Base-by-base conservation (phyloP, 2,797 vertebrate species). In the Clamator glandarius region DNA sequence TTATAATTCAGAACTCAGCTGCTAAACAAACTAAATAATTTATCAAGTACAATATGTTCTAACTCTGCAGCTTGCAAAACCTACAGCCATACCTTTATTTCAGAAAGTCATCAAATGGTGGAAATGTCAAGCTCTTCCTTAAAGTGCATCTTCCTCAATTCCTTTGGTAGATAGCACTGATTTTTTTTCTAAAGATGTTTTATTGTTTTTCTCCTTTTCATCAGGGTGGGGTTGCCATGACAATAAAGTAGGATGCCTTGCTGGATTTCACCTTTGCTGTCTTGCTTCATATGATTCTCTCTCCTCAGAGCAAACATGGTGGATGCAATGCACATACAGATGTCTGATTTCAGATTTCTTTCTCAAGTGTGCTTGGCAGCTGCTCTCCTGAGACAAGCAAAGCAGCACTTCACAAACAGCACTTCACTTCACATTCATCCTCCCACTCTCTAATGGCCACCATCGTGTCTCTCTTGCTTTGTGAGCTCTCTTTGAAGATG, bases 1-100 rank as follows among this genome's bases (percentile, higher is more conserved):
- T 97, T 96, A 97, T 93, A 96, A 98, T 98, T 98, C 98, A 97
- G 97, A 97, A 97, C 97, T 97, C 90, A 97, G 95, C 97, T 97
- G 97, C 97, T 96, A 97, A 98, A 97, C 58, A 96, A 97, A 92
- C 90, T 98, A 98, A 99, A 99, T 99, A 98, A 99, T 99, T 99
- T 97, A 99, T 97, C 96, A 97, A 97, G 97, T 98, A 98, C 97
- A 98, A 97, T 98, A 97, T 98, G 98, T 98, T 98, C 97, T 97
- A 96, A 97, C 93, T 89, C 89, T 88, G 69, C 31, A 95, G 95
- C 97, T 93, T 96, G 92, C 91, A 84, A 96, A 97, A 97, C 95
- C 97, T 97, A 92, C 94, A 97, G 95, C 96, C 89, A 67, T 96
- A 93, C 89, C 96, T 97, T 97, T 97, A 83, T 98, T 97, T 90